A percentile compares a stretch with the other conserved stretches of the same genome.
These are phyloP conservation scores for Nemopilema nomurai DNA, from an alignment of 30 jellyfish, hydroid and myxozoan genomes.

Conservation along the genomic window DNA sequence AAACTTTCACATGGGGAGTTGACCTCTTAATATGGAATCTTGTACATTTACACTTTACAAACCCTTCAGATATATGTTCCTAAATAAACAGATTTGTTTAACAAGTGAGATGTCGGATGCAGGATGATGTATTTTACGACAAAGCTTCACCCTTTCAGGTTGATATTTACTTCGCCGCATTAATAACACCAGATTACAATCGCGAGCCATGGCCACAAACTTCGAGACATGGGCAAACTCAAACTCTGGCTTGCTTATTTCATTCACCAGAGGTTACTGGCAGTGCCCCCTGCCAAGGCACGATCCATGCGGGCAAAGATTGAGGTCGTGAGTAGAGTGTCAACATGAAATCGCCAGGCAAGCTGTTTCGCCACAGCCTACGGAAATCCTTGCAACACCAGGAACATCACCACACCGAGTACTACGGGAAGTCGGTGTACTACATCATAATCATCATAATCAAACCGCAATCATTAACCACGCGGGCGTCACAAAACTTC, in stretches of 20 bases:
- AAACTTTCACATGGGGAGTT: too few relatives aligned
- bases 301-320: neutral
- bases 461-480: neutral
- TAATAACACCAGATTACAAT: neutral
- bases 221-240: neutral
- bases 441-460: neutral
- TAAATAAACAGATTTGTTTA: too few relatives aligned
- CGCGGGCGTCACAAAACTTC: neutral
- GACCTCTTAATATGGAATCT: too few relatives aligned
- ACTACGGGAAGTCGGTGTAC: neutral
- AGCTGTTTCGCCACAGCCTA: conserved; percentile 1
- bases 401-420: neutral
- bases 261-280: neutral
- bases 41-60: too few relatives aligned
- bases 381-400: conserved; percentile 10
- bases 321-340: neutral
- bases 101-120: too few relatives aligned
- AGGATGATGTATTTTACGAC: too few relatives aligned
- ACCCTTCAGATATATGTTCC: too few relatives aligned
- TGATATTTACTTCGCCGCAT: too few relatives aligned
- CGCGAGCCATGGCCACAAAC: neutral
- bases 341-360: conserved; percentile 18
- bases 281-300: conserved; percentile 31
- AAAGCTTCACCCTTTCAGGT: too few relatives aligned
- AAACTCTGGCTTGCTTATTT: neutral